phyloP scores from a whole-genome alignment of 64 coral and sea anemone genomes.

The Montipora sp. region DNA sequence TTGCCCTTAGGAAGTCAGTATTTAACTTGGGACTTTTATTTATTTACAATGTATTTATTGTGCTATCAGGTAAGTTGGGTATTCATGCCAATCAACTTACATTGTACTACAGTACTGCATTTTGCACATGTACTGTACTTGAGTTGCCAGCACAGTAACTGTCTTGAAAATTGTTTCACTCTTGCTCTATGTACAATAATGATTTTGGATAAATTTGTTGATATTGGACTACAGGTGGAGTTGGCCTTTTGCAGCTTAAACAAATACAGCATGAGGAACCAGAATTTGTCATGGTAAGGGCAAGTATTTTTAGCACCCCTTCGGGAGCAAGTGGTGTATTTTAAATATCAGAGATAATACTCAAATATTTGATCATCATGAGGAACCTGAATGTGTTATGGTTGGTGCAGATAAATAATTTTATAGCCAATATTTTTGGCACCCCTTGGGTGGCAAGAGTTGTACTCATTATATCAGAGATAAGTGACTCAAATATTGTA shows the following conservation, averaged over 20 bases:
- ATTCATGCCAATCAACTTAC: not conserved
- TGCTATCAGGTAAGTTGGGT: conserved; percentile 74
- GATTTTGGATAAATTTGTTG: too few species aligned
- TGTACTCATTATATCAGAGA: too few species aligned
- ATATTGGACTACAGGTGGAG: conserved; percentile 45
- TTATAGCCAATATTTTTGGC: too few species aligned
- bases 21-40: conserved; percentile 85
- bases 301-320: not conserved
- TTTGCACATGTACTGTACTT: not conserved
- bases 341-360: too few species aligned
- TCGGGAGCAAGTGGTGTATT: too few species aligned
- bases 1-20: conserved; percentile 73
- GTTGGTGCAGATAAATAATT: too few species aligned
- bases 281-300: conserved; percentile 76
- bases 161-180: too few species aligned
- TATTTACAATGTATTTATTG: conserved; percentile 93
- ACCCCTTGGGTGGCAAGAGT: too few species aligned
- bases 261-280: conserved; percentile 81
- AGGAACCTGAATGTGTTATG: conserved; percentile 4
- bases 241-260: conserved; percentile 84
- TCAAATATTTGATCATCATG: not conserved
- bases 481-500: not conserved
- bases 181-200: not conserved
- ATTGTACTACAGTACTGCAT: not conserved
- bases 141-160: too few species aligned